Conservation (phyloP, 1,140 invertebrate genomes). For the Zaprionus inermis region DNA sequence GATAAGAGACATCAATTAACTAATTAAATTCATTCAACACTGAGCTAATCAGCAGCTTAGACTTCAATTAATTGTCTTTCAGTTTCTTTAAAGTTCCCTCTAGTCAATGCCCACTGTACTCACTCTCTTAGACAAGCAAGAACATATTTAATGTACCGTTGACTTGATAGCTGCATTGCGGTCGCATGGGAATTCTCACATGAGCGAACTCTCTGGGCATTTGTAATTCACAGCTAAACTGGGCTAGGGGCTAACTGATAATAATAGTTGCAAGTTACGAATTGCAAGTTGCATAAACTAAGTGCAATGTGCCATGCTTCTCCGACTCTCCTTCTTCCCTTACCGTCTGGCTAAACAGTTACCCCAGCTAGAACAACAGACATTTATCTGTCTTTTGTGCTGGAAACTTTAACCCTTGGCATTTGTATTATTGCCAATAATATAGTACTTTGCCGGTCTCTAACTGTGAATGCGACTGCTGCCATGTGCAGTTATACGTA, state of each 20-base stretch:
- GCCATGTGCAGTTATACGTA: conserved; percentile 39
- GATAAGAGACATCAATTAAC: neutral
- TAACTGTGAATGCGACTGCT: conserved; percentile 12
- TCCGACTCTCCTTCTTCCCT: neutral
- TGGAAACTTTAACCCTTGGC: conserved; percentile 58
- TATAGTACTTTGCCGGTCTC: conserved; percentile 33
- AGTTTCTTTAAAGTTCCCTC: no score
- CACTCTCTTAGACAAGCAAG: no score
- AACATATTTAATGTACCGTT: no score
- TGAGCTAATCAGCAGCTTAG: no score
- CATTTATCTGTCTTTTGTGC: conserved; percentile 48
- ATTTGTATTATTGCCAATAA: conserved; percentile 72
- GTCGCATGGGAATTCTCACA: neutral
- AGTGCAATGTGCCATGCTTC: conserved; percentile 19
- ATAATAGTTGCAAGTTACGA: conserved; percentile 32
- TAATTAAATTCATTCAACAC: no score
- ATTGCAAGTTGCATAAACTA: conserved; percentile 18
- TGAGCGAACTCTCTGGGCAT: neutral
- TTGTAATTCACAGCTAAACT: neutral
- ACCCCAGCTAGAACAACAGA: conserved; percentile 36
- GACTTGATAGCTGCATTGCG: neutral
- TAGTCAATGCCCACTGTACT: no score
- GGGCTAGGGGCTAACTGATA: conserved; percentile 26
- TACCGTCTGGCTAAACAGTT: conserved; percentile 27
- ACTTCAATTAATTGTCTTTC: no score